A percentile compares a stretch with the other conserved stretches of the same genome.
Evolutionary conservation across 1,140 invertebrate species (phyloP).

Genomic region (Schlechtendalia chinensis): DNA sequence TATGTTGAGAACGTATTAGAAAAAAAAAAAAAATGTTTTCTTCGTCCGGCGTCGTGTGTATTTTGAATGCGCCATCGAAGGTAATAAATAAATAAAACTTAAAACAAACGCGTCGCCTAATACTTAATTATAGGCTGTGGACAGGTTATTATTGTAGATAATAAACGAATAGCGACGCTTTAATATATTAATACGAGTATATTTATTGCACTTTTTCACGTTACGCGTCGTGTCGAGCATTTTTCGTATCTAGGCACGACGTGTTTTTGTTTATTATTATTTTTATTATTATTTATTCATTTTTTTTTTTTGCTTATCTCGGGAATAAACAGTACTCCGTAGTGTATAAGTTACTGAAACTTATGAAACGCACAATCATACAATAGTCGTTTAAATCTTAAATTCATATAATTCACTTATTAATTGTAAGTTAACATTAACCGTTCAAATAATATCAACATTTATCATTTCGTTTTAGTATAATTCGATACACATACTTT

Average conservation of each 20-base stretch:
- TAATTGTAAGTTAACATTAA: too few species aligned
- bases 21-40: constrained; percentile 30
- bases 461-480: too few species aligned
- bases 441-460: too few species aligned
- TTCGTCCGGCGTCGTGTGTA: background rate
- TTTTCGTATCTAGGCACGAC: background rate
- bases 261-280: too few species aligned
- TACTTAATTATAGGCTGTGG: too few species aligned
- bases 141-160: too few species aligned
- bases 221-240: background rate
- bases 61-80: background rate
- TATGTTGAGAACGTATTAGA: background rate
- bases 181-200: background rate
- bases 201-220: background rate
- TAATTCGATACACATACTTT: too few species aligned
- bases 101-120: background rate
- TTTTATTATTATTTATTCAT: too few species aligned
- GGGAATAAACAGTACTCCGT: background rate
- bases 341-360: background rate
- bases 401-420: background rate
- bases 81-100: background rate
- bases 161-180: too few species aligned
- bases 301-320: background rate
- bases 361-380: background rate
- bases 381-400: background rate